Percentiles rank a stretch among this genome's conserved stretches.
Evolutionary conservation across 2,888 invertebrate genomes (phyloP).

Genomic region (Diachrysia chrysitis): DNA sequence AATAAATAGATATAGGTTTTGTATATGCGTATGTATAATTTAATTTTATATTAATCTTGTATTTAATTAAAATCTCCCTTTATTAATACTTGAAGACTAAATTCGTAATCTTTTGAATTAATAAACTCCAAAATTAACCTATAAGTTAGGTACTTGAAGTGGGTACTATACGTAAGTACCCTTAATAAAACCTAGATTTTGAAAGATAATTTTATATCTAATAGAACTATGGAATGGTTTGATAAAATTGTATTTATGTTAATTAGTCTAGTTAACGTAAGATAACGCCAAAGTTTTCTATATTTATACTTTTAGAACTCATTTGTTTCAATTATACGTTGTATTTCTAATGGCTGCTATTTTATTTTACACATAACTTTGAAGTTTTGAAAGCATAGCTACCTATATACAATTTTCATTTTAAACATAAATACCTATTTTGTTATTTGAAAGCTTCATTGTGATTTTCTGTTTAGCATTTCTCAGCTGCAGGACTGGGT

Average conservation of each 20-base stretch:
- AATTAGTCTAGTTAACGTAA: conserved; percentile 19
- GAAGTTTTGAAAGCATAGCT: no score
- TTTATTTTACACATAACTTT: conserved; percentile 28
- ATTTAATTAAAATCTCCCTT: conserved; percentile 3
- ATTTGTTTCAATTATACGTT: conserved; percentile 32
- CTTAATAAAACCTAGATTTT: conserved; percentile 12
- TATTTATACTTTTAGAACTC: conserved; percentile 40
- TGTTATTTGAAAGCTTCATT: no score
- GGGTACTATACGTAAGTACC: conserved; percentile 9
- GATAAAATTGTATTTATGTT: conserved; percentile 14
- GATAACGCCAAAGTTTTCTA: conserved; percentile 37
- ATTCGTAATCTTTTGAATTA: conserved; percentile 27
- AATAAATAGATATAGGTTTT: conserved; percentile 3
- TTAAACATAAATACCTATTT: background rate
- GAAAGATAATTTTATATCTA: conserved; percentile 19
- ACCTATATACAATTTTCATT: background rate
- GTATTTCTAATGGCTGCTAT: conserved; percentile 6
- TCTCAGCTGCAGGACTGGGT: background rate
- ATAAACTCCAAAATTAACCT: conserved; percentile 21
- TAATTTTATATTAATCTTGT: conserved; percentile 12
- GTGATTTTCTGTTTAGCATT: background rate
- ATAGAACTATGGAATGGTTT: conserved; percentile 12
- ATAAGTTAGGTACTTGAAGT: conserved; percentile 16
- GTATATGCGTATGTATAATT: conserved; percentile 22
- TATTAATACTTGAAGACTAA: conserved; percentile 25